These are phyloP conservation scores for Axinella damicornis DNA, from an alignment of 37 sponge, comb jelly and placozoan genomes.

Conservation along the genomic window DNA sequence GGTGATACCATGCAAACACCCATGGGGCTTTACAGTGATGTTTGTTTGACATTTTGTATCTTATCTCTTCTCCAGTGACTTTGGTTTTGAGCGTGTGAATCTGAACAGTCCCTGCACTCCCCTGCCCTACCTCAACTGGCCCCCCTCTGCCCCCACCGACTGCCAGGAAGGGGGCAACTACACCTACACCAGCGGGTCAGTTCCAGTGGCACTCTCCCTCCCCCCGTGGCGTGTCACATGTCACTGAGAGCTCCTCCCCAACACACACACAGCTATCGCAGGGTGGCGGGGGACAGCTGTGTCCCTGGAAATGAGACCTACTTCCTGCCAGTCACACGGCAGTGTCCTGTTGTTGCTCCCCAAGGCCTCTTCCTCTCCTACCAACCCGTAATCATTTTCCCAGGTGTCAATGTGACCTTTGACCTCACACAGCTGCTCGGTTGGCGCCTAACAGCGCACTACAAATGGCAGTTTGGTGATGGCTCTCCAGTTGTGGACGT, in stretches of 20 bases:
- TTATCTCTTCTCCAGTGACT: constrained; percentile 64
- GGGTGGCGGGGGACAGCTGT: constrained; percentile 71
- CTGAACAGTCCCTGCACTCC: constrained; percentile 66
- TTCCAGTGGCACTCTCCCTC: neutral
- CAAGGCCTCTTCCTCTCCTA: neutral
- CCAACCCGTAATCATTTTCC: neutral
- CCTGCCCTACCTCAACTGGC: constrained; percentile 18
- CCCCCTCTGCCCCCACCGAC: constrained; percentile 54
- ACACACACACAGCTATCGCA: constrained; percentile 60
- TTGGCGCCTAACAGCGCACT: neutral
- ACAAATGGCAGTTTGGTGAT: constrained; percentile 46
- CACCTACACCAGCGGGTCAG: constrained; percentile 73
- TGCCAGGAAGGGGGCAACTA: constrained; percentile 76
- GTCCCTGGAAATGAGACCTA: constrained; percentile 26
- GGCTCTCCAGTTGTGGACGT: neutral
- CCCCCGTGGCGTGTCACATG: no score
- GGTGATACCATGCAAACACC: neutral
- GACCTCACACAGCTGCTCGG: constrained; percentile 16
- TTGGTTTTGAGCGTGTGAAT: constrained; percentile 73
- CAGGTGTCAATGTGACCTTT: neutral
- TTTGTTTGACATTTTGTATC: neutral
- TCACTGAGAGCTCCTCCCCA: neutral
- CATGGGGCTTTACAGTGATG: neutral
- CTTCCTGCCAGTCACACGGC: neutral
- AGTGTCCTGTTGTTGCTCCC: constrained; percentile 31